phyloP scores from a whole-genome alignment of 1,140 invertebrate species.

The Eriocheir sinensis region DNA sequence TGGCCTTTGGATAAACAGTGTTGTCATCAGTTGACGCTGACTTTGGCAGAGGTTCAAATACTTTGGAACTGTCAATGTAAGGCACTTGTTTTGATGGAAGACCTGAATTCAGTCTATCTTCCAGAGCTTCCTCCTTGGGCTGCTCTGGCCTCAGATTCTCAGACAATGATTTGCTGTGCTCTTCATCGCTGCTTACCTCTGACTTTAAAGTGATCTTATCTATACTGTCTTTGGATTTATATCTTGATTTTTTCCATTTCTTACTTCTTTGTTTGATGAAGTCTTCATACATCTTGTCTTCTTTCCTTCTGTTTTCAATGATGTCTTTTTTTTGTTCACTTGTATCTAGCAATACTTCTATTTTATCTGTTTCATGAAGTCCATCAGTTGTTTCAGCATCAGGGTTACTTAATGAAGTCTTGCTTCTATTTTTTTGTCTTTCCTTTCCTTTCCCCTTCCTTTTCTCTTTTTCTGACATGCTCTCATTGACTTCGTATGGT shows the following conservation, averaged over 20 bases:
- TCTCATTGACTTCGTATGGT: background rate
- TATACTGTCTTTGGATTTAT: background rate
- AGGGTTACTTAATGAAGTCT: too few relatives aligned
- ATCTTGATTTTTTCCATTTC: background rate
- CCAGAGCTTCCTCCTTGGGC: background rate
- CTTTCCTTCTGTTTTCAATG: background rate
- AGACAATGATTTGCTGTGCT: background rate
- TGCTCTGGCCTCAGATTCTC: background rate
- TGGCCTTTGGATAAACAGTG: constrained; percentile 37
- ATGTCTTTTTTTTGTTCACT: background rate
- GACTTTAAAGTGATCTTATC: background rate
- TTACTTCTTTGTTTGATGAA: background rate
- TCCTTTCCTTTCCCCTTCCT: background rate
- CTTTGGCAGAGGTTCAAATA: background rate
- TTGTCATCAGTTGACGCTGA: background rate
- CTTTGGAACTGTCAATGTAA: constrained; percentile 2
- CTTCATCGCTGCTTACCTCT: background rate
- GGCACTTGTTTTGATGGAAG: background rate
- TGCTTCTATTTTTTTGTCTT: too few relatives aligned
- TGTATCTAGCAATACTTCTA: too few relatives aligned
- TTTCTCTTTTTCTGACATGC: background rate
- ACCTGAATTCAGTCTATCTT: too few relatives aligned
- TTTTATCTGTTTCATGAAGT: background rate
- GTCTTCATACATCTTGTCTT: background rate
- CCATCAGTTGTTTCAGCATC: too few relatives aligned